Conservation (phyloP, 2,113 vertebrate genomes). For the Silurus meridionalis region DNA sequence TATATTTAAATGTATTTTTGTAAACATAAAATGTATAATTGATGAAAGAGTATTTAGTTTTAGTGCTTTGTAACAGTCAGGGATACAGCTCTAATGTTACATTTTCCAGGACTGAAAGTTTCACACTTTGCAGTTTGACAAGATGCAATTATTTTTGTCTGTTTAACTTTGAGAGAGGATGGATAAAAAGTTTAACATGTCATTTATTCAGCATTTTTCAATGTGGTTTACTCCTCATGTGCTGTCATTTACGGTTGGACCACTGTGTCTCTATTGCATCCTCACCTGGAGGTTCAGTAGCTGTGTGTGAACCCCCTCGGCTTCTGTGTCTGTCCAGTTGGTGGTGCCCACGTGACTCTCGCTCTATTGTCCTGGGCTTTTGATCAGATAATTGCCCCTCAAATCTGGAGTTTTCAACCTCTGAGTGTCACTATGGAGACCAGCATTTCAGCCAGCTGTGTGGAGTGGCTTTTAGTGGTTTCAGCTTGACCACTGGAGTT, state of each 20-base stretch:
- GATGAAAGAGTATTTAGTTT: background rate
- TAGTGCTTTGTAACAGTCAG: background rate
- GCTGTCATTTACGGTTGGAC: background rate
- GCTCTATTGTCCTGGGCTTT: conserved; percentile 63
- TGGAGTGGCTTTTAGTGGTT: conserved; percentile 59
- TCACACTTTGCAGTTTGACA: background rate
- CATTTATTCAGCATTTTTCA: background rate
- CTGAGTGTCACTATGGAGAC: conserved; percentile 68
- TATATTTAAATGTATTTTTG: no score
- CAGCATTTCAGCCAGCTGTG: conserved; percentile 55
- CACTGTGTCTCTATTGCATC: background rate
- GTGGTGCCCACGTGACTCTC: conserved; percentile 54
- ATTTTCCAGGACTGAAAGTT: background rate
- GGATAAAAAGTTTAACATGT: background rate
- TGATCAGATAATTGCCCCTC: conserved; percentile 77
- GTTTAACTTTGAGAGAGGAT: background rate
- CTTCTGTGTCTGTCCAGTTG: conserved; percentile 59
- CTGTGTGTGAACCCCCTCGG: conserved; percentile 26
- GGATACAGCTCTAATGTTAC: background rate
- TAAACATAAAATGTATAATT: background rate
- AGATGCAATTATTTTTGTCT: background rate
- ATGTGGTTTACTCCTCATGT: background rate
- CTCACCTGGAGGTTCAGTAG: conserved; percentile 19
- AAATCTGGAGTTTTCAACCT: conserved; percentile 65
- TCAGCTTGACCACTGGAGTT: conserved; percentile 32